Conservation (phyloP, 2,888 invertebrate species). For the Drosophila kuntzei region DNA sequence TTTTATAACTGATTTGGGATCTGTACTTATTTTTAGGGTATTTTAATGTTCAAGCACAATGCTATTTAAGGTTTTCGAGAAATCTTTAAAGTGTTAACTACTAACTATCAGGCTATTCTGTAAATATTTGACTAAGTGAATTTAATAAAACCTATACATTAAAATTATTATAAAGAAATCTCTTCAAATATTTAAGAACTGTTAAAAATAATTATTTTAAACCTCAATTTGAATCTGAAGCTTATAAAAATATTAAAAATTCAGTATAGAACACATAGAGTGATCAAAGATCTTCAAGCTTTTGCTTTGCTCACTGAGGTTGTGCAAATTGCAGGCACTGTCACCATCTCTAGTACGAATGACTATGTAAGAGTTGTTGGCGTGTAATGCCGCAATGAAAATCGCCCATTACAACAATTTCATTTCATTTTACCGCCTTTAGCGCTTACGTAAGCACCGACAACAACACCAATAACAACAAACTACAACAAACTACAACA, state of each 20-base stretch:
- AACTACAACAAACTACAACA: constrained; percentile 26
- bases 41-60: too few relatives aligned
- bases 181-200: neutral
- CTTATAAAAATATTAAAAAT: too few relatives aligned
- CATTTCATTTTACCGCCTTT: constrained; percentile 79
- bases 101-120: too few relatives aligned
- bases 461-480: constrained; percentile 41
- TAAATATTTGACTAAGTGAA: too few relatives aligned
- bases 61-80: too few relatives aligned
- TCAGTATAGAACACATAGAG: too few relatives aligned
- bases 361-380: constrained; percentile 52
- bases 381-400: constrained; percentile 79
- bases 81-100: too few relatives aligned
- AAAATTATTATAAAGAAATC: too few relatives aligned
- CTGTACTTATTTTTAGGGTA: too few relatives aligned
- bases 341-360: constrained; percentile 45
- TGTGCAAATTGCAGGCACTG: constrained; percentile 2
- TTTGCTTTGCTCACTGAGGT: neutral
- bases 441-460: constrained; percentile 71
- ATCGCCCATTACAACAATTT: constrained; percentile 81
- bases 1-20: too few relatives aligned
- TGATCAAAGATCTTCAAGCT: neutral
- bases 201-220: neutral
- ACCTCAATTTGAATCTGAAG: neutral
- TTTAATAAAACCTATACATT: too few relatives aligned